Conservation (phyloP, 2,888 invertebrate species). For the Drosophila longiperda region DNA sequence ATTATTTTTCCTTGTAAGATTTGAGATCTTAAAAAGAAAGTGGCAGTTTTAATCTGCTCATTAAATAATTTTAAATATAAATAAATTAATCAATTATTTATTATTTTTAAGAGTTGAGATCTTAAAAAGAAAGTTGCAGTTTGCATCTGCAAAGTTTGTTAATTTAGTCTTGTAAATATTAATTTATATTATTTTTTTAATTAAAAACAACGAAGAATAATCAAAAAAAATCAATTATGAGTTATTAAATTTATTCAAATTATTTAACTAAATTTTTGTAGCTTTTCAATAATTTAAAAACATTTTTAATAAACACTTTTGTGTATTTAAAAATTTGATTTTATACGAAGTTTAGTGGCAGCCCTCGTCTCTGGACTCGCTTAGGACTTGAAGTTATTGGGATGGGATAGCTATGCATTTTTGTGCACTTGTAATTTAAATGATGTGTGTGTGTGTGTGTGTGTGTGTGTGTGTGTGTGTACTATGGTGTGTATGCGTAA, state of each 20-base stretch:
- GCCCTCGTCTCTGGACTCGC: slow-evolving; percentile 12
- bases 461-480: slow-evolving; percentile 68
- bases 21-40: neutral
- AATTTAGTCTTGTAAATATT: neutral
- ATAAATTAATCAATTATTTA: neutral
- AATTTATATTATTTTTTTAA: neutral
- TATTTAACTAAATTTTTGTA: neutral
- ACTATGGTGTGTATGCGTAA: slow-evolving; percentile 71
- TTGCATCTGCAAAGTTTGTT: neutral
- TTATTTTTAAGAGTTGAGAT: neutral
- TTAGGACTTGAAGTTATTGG: neutral
- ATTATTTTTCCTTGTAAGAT: too few species aligned
- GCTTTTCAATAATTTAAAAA: neutral
- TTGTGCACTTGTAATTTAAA: slow-evolving; percentile 71
- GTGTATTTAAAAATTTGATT: neutral
- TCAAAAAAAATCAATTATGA: neutral
- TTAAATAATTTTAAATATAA: neutral
- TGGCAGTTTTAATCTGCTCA: neutral
- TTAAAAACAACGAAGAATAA: neutral
- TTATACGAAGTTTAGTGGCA: neutral
- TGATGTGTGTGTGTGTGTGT: slow-evolving; percentile 68
- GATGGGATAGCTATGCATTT: slow-evolving; percentile 32
- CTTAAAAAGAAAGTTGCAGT: neutral
- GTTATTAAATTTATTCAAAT: neutral
- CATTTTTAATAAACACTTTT: neutral